Conservation (phyloP, 1,140 invertebrate genomes). For the Ctenoplectra terminalis region DNA sequence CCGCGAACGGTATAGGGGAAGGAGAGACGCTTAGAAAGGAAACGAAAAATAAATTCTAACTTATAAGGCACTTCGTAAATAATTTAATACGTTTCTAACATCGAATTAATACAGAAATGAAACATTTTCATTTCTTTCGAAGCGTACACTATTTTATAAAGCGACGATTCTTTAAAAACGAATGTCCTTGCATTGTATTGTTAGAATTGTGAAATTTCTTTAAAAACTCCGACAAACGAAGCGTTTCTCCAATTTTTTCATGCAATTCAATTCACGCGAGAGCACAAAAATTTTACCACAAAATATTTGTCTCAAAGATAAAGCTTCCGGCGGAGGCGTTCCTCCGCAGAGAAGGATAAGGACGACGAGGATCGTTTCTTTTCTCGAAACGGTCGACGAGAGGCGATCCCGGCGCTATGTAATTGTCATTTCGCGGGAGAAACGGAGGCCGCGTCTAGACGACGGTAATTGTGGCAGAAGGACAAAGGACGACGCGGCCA, state of each 20-base stretch:
- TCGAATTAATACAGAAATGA: not conserved
- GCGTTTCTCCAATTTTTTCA: not conserved
- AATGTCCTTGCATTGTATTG: too few relatives aligned
- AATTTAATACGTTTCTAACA: not conserved
- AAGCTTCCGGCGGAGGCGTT: slow-evolving; percentile 22
- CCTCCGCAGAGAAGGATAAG: not conserved
- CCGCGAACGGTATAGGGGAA: too few relatives aligned
- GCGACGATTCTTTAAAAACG: not conserved
- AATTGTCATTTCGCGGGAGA: slow-evolving; percentile 68
- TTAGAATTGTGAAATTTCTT: too few relatives aligned
- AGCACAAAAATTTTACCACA: not conserved
- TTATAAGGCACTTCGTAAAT: too few relatives aligned
- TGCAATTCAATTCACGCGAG: not conserved
- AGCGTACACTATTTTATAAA: not conserved
- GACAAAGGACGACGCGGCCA: slow-evolving; percentile 59
- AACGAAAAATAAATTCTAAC: not conserved
- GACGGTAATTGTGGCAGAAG: slow-evolving; percentile 68
- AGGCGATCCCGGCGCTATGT: slow-evolving; percentile 53
- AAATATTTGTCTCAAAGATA: not conserved
- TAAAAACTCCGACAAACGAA: too few relatives aligned
- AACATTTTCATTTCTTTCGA: not conserved
- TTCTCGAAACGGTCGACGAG: slow-evolving; percentile 44
- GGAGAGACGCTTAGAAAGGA: not conserved
- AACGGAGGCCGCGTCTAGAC: slow-evolving; percentile 67
- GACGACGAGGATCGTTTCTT: slow-evolving; percentile 22